These are phyloP conservation scores for Corvus moneduloides DNA, from an alignment of 2,113 vertebrate genomes.

Conservation along the genomic window DNA sequence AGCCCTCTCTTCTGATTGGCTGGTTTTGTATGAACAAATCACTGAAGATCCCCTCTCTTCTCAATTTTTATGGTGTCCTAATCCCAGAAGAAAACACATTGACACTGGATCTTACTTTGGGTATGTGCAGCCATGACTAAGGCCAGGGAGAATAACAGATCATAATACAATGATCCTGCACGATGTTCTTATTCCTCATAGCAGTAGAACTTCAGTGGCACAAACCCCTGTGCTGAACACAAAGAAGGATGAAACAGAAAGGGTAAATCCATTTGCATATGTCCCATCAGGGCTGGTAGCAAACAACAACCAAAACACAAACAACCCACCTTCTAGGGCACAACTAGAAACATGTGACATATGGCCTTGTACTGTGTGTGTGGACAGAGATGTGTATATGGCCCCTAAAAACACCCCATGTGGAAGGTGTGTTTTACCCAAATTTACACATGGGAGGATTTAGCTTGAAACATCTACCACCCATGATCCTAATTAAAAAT, in stretches of 20 bases:
- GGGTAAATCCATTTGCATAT: not conserved
- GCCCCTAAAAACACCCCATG: not conserved
- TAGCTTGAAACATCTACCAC: not conserved
- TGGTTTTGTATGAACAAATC: not conserved
- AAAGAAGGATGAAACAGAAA: not conserved
- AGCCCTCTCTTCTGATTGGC: not conserved
- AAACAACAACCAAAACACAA: not conserved
- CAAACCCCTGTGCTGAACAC: not conserved
- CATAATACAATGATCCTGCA: not conserved
- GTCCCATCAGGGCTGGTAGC: not conserved
- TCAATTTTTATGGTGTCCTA: not conserved
- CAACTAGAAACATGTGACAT: not conserved
- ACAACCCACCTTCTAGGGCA: not conserved
- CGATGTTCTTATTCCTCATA: not conserved
- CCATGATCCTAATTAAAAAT: not conserved
- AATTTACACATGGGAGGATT: not conserved
- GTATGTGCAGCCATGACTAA: not conserved
- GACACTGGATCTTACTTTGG: not conserved
- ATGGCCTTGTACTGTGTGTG: not conserved
- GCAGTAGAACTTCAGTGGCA: not conserved
- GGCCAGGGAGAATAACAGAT: not conserved
- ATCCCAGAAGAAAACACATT: not conserved
- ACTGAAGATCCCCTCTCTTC: not conserved
- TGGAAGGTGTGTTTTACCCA: not conserved
- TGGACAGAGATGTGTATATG: not conserved